A percentile compares a stretch with the other conserved stretches of the same genome.
Conservation (phyloP, 2,797 vertebrate species). For the Lepidocolaptes lacrymiger region DNA sequence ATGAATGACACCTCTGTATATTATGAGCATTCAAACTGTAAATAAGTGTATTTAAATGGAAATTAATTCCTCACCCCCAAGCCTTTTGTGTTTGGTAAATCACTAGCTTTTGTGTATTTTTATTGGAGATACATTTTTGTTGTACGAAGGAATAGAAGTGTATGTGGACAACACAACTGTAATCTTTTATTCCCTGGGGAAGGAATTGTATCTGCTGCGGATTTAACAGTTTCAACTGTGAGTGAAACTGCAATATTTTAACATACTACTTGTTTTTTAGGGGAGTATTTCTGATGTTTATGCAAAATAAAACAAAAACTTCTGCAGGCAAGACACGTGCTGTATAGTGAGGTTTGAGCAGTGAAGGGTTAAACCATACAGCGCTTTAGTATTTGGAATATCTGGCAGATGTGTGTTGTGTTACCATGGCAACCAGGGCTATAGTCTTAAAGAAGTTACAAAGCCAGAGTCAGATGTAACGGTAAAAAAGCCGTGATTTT, state of each 20-base stretch:
- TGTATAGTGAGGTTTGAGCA: background rate
- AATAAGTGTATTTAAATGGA: background rate
- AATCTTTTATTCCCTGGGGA: background rate
- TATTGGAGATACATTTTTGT: background rate
- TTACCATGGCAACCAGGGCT: constrained; percentile 78
- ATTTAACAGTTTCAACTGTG: background rate
- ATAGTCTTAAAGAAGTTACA: constrained; percentile 76
- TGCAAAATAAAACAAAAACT: background rate
- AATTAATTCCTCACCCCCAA: background rate
- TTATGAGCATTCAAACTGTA: constrained; percentile 12
- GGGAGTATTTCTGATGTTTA: background rate
- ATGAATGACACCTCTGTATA: background rate
- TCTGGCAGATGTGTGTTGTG: constrained; percentile 81
- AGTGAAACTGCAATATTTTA: background rate
- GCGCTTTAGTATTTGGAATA: constrained; percentile 53
- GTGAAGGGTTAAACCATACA: constrained; percentile 71
- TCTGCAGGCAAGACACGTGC: background rate
- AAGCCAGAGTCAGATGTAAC: constrained; percentile 75
- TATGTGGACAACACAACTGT: background rate
- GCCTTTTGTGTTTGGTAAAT: background rate
- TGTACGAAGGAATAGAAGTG: background rate
- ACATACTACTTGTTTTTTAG: background rate
- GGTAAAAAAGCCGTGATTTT: constrained; percentile 74
- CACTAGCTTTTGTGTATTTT: background rate
- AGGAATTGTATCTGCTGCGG: background rate